Base-by-base conservation (phyloP, 2,113 vertebrate genomes). In the Erpornis zantholeuca region DNA sequence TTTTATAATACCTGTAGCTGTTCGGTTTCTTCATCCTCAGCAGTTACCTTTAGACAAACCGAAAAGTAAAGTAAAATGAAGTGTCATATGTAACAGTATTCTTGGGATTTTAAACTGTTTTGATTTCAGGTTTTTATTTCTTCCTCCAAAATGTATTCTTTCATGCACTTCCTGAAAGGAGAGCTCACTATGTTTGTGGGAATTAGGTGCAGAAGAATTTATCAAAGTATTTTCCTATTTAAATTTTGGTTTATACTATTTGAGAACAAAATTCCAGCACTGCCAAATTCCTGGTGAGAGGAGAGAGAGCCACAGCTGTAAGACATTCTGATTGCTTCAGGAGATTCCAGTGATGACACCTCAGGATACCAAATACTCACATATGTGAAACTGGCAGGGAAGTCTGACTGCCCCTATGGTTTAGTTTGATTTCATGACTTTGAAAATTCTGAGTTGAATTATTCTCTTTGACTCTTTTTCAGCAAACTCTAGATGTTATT, bases 91-190 rank as follows among this genome's bases (percentile, higher is more conserved):
- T 80, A 33, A 63, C 59, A 77, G 56, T 47, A 72, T 33, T 52
- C 17, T 11, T 61, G 36, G 23, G 70, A 31, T 82, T 82, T 91
- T 61, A 79, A 59, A 40, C 25, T 42, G 14, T 24, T 31, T 56
- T 89, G 22, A 75, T 87, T 92, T 91, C n/a, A 68, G 60, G 60
- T 11, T 68, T 91, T 89, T 95, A 42, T 91, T 95, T 89, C 50
- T 85, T 73, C n/a, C 78, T 85, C 13, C 11, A 4, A 49, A 66
- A 35, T 47, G 12, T 71, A 50, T 79, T 68, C 59, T 96, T 84
- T 76, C 35, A n/a, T 61, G n/a, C n/a, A 53, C 28, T 79, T 95
- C 52, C 73, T 91, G 70, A 73, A 86, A 77, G 27, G 50, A 60
- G 20, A 92, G 22, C 71, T 84, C 33, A 12, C 72, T 60, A 10